Evolutionary conservation across 1,140 invertebrate genomes (phyloP), one percentile per base, ranked within the genome.

Genomic region (Acromyrmex charruanus): DNA sequence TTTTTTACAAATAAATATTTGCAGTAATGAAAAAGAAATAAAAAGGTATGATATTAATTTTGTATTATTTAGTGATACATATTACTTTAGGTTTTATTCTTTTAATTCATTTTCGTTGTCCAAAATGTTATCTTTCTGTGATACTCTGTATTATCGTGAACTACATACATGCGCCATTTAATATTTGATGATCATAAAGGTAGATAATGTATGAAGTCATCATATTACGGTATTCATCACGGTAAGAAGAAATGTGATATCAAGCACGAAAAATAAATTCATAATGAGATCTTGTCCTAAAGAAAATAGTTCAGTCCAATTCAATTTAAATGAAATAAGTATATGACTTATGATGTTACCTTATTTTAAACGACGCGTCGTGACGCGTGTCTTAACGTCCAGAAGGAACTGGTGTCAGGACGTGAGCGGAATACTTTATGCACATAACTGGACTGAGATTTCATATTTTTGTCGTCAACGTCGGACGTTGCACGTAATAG

Each of bases 321-420:
- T 55, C 49, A 4, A 10, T 59, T 82, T 74, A 84, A 84, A 71
- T n/a, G 80, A 84, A 80, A 80, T 53, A 80, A 74, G 55, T 84
- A 61, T 84, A 75, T 72, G 69, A 74, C 25, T 14, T 75, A 44
- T 55, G 69, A 75, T 21, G 69, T 75, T 44, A 18, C 51, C 18
- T 74, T 55, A 61, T 84, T 63, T 84, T 75, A 84, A 84, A 84
- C 28, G 44, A 51, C 25, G 80, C 39, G 25, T 49, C 74, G 74
- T 28, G 28, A 35, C 25, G 80, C 39, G 39, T 49, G 55, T 25
- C 16, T 61, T 25, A 21, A 72, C 53, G 49, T 55, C 28, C n/a
- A 18, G 21, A 63, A 39, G 69, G 28, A 84, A 28, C 69, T 14
- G 16, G 16, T 12, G 55, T 9, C 55, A 61, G 55, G 18, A 84